Percentiles rank a stretch among this genome's conserved stretches.
These are phyloP conservation scores for Orientallactaga bullata DNA, from an alignment of 2,113 vertebrate species.

Conservation along the genomic window DNA sequence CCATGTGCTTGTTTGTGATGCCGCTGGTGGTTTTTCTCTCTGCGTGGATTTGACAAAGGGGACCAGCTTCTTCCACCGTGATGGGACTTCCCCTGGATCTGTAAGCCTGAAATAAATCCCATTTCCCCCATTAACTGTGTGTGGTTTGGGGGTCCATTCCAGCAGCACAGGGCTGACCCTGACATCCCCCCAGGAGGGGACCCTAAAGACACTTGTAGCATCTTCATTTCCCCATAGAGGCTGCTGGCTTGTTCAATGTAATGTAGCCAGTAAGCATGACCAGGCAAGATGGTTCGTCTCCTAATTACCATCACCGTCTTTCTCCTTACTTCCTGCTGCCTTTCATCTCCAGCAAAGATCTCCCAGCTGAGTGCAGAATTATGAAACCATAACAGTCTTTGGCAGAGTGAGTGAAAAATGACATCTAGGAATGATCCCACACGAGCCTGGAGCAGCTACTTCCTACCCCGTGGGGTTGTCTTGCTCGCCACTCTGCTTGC, in stretches of 20 bases:
- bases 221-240: neutral
- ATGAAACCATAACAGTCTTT: neutral
- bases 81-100: no score
- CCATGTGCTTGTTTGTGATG: no score
- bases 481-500: neutral
- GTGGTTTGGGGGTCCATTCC: no score
- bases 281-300: neutral
- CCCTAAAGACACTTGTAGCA: neutral
- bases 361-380: neutral
- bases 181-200: neutral
- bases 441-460: neutral
- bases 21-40: no score
- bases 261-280: neutral
- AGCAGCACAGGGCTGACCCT: no score
- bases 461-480: neutral
- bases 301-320: neutral
- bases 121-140: no score
- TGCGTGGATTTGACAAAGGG: no score
- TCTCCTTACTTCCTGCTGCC: neutral
- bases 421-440: neutral
- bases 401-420: neutral
- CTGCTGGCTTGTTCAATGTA: neutral
- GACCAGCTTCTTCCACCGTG: no score
- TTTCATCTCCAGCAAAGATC: neutral
- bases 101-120: no score